Evolutionary conservation across 2,888 invertebrate species (phyloP), one percentile per base, ranked within the genome.

Genomic region (Chesias legatella): DNA sequence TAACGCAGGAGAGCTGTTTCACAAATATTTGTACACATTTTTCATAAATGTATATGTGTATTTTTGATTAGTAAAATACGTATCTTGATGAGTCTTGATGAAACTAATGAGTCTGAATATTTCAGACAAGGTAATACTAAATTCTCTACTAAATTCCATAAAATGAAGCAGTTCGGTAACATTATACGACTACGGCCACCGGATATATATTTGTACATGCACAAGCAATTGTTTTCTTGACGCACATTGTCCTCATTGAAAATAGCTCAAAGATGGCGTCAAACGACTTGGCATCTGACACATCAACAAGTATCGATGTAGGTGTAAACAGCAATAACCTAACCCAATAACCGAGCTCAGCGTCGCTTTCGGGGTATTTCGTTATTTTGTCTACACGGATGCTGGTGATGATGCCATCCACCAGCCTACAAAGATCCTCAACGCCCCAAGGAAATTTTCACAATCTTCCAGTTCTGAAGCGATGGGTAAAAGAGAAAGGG

Each of bases 331-430:
- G 63, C 67, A 77, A 83, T 83, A 86, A 86, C 86, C 86, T 86
- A 80, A 84, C 86, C 83, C 86, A 86, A 85, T 84, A 86, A 83
- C 78, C 61, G 66, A 61, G 63, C 73, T 79, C 80, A 84, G 78
- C 75, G 70, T 86, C 81, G 85, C 86, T 81, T 86, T 86, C 86
- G 79, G 76, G 66, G 84, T 86, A 85, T 80, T 85, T 75, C 78
- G 72, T 78, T 88, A 86, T 88, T 88, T 86, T 88, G 86, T 86
- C 86, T 86, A 85, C 86, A 78, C 76, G 83, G 83, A 84, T 83
- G 79, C 79, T 76, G 82, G 75, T 73, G 81, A 81, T 80, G 79
- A 76, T 77, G 65, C 65, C 61, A 63, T 55, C 58, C 56, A 59
- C 83, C 79, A 78, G 54, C 46, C 25, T 42, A 58, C 33, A 33